These are phyloP conservation scores for Oreonectes daqikongensis DNA, from an alignment of 2,797 vertebrate species.

Conservation along the genomic window DNA sequence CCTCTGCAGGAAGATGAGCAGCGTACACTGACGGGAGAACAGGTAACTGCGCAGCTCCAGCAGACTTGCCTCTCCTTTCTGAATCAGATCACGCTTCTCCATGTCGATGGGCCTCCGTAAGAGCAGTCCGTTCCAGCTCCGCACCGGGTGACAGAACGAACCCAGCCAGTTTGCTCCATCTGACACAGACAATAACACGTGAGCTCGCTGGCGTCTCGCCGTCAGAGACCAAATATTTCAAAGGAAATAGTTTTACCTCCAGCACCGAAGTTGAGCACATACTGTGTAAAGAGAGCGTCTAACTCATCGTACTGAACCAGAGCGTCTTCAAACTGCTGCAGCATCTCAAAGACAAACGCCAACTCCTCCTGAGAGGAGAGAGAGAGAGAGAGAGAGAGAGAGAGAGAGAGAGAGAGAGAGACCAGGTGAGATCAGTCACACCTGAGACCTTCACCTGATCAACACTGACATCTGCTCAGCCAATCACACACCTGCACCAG, in stretches of 20 bases:
- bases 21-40: slow-evolving; percentile 96
- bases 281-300: slow-evolving; percentile 97
- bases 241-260: slow-evolving; percentile 79
- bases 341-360: slow-evolving; percentile 99
- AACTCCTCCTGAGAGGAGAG: slow-evolving; percentile 87
- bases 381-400: neutral
- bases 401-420: neutral
- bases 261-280: slow-evolving; percentile 96
- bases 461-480: neutral
- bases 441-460: neutral
- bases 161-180: slow-evolving; percentile 97
- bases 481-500: slow-evolving; percentile 90
- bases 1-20: slow-evolving; percentile 94
- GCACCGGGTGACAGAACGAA: slow-evolving; percentile 93
- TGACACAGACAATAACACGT: slow-evolving; percentile 54
- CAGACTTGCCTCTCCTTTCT: slow-evolving; percentile 88
- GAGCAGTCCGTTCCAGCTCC: slow-evolving; percentile 91
- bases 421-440: neutral
- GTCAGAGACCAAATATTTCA: no score
- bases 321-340: slow-evolving; percentile 98
- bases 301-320: slow-evolving; percentile 98
- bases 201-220: no score
- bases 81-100: slow-evolving; percentile 94
- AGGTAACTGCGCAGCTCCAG: slow-evolving; percentile 96
- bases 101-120: slow-evolving; percentile 96